A percentile compares a stretch with the other conserved stretches of the same genome.
These are phyloP conservation scores for Atherinosoma microstoma DNA, from an alignment of 2,797 vertebrate genomes.

Conservation along the genomic window DNA sequence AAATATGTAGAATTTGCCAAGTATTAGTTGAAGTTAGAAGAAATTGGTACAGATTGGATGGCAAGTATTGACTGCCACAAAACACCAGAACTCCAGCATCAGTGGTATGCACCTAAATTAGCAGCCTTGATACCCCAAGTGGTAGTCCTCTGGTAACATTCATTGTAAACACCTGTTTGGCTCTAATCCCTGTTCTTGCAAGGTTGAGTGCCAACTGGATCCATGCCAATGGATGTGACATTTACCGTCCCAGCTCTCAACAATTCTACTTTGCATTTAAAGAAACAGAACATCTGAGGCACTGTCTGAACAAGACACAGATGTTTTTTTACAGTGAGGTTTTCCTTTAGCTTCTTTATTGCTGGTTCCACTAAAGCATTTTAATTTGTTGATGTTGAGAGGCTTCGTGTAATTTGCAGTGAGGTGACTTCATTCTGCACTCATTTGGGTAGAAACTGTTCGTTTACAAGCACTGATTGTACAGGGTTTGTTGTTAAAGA, in stretches of 20 bases:
- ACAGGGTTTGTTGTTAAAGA: conserved; percentile 57
- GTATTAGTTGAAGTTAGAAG: conserved; percentile 50
- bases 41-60: conserved; percentile 62
- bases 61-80: conserved; percentile 44
- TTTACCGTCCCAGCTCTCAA: conserved; percentile 39
- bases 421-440: conserved; percentile 62
- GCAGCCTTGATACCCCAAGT: conserved; percentile 16
- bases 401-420: conserved; percentile 54
- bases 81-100: conserved; percentile 13
- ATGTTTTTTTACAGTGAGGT: conserved; percentile 9
- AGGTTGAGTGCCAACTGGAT: conserved; percentile 49
- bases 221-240: conserved; percentile 48
- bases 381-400: conserved; percentile 63
- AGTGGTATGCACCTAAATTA: conserved; percentile 49
- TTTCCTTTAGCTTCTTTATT: conserved; percentile 39
- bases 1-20: conserved; percentile 63
- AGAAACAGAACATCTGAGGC: conserved; percentile 37
- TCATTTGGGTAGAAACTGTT: conserved; percentile 45
- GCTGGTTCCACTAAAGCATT: conserved; percentile 42
- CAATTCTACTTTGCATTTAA: conserved; percentile 41
- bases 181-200: conserved; percentile 49
- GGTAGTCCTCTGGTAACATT: conserved; percentile 50
- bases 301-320: conserved; percentile 16
- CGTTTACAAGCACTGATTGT: conserved; percentile 52
- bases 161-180: conserved; percentile 60